Evolutionary conservation across 2,888 invertebrate species (phyloP), one percentile per base, ranked within the genome.

Genomic region (Graphium colonna): DNA sequence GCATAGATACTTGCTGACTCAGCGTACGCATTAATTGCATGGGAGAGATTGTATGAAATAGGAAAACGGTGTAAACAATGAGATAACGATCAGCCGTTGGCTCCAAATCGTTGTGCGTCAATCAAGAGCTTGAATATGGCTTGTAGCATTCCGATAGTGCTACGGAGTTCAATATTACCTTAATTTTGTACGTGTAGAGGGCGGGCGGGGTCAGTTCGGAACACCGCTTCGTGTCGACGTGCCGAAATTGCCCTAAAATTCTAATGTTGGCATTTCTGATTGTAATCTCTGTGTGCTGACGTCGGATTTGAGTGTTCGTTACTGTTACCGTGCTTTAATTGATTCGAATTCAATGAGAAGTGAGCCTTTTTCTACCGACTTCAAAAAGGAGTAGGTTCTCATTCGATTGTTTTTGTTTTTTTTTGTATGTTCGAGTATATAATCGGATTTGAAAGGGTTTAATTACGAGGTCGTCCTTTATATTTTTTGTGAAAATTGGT

Each of bases 31-130:
- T 55, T 62, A 65, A 65, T 68, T 65, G 61, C 57, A 60, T 53
- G 52, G 58, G 55, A 46, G 55, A 46, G 55, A 60, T 58, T 58
- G 60, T 59, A 58, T 57, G 61, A 63, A 66, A 66, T 64, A 61
- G 65, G 52, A 62, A 69, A 66, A 69, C 63, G 65, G 61, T 69
- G 75, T 75, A 77, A 78, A 79, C 78, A 79, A 74, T 73, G 63
- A 63, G 74, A 77, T 79, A 75, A 77, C 73, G 76, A 79, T 74
- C 79, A 56, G 58, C 67, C 73, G 73, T 70, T 73, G 75, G 69
- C 61, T 66, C 69, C 58, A 71, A 77, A 77, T 75, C 70, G 69
- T 74, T 72, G 78, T 71, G 65, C 69, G 77, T 83, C 85, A 79
- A 82, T 84, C 85, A 83, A 75, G 74, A 59, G 59, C 69, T 71